Evolutionary conservation across 2,888 invertebrate species (phyloP).

Genomic region (Leucozona laternaria): DNA sequence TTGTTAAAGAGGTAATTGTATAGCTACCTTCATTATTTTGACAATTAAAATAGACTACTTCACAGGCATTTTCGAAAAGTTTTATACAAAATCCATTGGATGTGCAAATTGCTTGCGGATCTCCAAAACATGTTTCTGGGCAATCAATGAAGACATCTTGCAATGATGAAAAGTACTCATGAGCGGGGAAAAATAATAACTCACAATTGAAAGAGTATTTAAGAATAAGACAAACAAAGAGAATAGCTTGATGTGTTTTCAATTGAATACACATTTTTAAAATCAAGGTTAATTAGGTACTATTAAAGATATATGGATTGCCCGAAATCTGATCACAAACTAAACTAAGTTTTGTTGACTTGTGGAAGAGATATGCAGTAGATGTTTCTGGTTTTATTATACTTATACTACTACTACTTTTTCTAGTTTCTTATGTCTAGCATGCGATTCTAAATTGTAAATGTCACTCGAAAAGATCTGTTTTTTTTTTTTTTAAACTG

Average conservation of each 20-base stretch:
- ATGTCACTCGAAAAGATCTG: background rate
- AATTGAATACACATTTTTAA: background rate
- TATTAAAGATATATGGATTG: background rate
- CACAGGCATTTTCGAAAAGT: slow-evolving; percentile 45
- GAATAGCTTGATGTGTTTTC: background rate
- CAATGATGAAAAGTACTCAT: background rate
- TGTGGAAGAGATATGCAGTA: background rate
- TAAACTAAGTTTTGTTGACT: background rate
- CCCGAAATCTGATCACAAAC: background rate
- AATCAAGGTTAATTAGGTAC: background rate
- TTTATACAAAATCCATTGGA: slow-evolving; percentile 66
- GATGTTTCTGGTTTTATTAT: background rate
- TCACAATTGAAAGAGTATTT: background rate
- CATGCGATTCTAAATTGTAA: background rate
- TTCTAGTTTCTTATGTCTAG: too few species aligned
- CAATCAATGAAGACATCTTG: background rate
- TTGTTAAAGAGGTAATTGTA: too few species aligned
- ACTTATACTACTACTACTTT: too few species aligned
- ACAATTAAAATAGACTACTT: slow-evolving; percentile 46
- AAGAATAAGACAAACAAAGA: background rate
- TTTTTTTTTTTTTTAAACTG: background rate
- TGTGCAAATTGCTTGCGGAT: slow-evolving; percentile 34
- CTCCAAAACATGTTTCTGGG: slow-evolving; percentile 32
- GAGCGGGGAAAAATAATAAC: slow-evolving; percentile 4
- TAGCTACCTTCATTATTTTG: slow-evolving; percentile 32